These are phyloP conservation scores for Galagoides demidoff DNA, from an alignment of 2,797 vertebrate genomes.

Conservation along the genomic window DNA sequence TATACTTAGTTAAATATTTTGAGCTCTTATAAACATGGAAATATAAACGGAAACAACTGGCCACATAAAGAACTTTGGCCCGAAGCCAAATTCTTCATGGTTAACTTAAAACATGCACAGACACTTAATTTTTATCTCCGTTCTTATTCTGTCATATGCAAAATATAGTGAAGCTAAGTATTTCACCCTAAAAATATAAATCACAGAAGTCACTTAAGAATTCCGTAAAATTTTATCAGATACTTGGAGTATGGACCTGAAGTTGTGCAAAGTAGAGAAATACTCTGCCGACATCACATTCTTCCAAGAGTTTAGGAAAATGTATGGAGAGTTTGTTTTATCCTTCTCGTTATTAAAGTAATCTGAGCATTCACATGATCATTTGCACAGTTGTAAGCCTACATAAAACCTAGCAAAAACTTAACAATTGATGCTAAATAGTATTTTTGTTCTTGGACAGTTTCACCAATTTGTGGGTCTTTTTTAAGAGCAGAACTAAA, in stretches of 20 bases:
- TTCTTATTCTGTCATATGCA: constrained; percentile 61
- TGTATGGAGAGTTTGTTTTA: constrained; percentile 42
- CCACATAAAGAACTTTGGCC: constrained; percentile 52
- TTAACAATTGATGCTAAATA: constrained; percentile 38
- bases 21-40: constrained; percentile 49
- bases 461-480: constrained; percentile 2
- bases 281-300: constrained; percentile 26
- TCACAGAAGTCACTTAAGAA: constrained; percentile 50
- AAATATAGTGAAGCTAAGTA: constrained; percentile 54
- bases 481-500: constrained; percentile 51
- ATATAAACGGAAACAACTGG: constrained; percentile 34
- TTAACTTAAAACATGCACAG: constrained; percentile 58
- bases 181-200: constrained; percentile 63
- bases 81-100: constrained; percentile 22
- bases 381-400: background rate
- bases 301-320: constrained; percentile 32
- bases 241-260: constrained; percentile 56
- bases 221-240: constrained; percentile 63
- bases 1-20: constrained; percentile 60
- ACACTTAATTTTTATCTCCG: constrained; percentile 63
- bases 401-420: constrained; percentile 27
- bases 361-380: constrained; percentile 1
- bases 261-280: constrained; percentile 39
- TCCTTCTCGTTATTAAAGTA: constrained; percentile 53
- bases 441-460: constrained; percentile 53